phyloP scores from a whole-genome alignment of 2,888 invertebrate species.

The Cecidostiba fungosa region DNA sequence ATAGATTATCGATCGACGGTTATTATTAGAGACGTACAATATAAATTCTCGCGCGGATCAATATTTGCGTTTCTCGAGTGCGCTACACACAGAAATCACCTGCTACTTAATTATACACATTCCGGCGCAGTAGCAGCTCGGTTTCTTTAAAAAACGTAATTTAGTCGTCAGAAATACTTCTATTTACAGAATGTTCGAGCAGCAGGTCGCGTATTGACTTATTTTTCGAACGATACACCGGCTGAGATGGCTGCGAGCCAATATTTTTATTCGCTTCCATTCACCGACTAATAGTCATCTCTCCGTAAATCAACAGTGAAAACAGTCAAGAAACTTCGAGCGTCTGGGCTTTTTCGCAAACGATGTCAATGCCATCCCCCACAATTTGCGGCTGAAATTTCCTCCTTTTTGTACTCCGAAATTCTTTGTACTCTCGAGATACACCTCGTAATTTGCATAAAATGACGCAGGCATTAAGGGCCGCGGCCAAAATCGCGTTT shows the following conservation, averaged over 20 bases:
- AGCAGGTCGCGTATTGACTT: not conserved
- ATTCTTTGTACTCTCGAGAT: not conserved
- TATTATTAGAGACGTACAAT: too few species aligned
- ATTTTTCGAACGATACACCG: not conserved
- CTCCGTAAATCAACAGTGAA: not conserved
- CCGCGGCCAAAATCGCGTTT: not conserved
- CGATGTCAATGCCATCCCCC: not conserved
- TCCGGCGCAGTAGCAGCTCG: not conserved
- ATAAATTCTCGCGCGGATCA: not conserved
- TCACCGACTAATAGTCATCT: not conserved
- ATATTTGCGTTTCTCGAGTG: not conserved
- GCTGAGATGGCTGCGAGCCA: not conserved
- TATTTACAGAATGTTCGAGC: constrained; percentile 4
- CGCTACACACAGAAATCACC: not conserved
- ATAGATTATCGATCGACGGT: too few species aligned
- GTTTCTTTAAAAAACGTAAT: not conserved
- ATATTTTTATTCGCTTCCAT: constrained; percentile 38
- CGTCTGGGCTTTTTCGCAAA: not conserved
- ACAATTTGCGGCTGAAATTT: not conserved
- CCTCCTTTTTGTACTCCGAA: not conserved
- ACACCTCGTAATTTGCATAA: not conserved
- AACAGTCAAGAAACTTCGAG: not conserved
- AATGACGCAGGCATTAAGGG: constrained; percentile 29
- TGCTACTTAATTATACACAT: constrained; percentile 6
- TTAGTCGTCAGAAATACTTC: not conserved